Evolutionary conservation across 2,113 vertebrate species (phyloP), one percentile per base, ranked within the genome.

Genomic region (Triplophysa rosa): DNA sequence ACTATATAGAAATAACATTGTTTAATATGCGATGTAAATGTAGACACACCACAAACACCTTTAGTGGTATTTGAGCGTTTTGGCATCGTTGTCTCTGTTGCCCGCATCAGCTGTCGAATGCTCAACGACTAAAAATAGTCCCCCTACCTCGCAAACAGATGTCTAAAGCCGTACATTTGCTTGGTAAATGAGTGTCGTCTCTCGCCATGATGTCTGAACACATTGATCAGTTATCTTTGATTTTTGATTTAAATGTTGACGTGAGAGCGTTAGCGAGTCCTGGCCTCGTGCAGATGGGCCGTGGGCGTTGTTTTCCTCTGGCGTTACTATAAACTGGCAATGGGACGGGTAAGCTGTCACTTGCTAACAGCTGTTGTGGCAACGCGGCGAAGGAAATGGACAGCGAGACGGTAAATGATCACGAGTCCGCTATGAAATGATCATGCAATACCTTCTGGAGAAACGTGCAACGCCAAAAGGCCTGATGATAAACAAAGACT

Each of bases 271-370:
- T 65, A 54, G 69, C 67, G 59, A 71, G 63, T 33, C 54, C 66
- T 79, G 68, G 80, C 58, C 52, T 17, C 24, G 26, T 59, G 67
- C 87, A 87, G 87, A 89, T 84, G 87, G 67, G 70, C 64, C 67
- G 89, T 91, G 87, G 89, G 89, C 73, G 89, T 88, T 91, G 87
- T 91, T 89, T 89, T 87, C 85, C 83, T 85, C 13, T 29, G 82
- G 81, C 79, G 73, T 59, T 84, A 77, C 75, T 80, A 73, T 77
- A 61, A 69, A 26, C 82, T 66, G 67, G 69, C 81, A 86, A 76
- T 87, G 78, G 33, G 47, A 49, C 62, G 42, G 61, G 56, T 69
- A 52, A 77, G 80, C 79, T 86, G 86, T 76, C 83, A 88, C 81
- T 83, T 82, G 83, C 83, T 82, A 83, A 80, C 74, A 85, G 70